Base-by-base conservation (phyloP, 1,140 invertebrate species). In the Pogonognathellus flavescens region DNA sequence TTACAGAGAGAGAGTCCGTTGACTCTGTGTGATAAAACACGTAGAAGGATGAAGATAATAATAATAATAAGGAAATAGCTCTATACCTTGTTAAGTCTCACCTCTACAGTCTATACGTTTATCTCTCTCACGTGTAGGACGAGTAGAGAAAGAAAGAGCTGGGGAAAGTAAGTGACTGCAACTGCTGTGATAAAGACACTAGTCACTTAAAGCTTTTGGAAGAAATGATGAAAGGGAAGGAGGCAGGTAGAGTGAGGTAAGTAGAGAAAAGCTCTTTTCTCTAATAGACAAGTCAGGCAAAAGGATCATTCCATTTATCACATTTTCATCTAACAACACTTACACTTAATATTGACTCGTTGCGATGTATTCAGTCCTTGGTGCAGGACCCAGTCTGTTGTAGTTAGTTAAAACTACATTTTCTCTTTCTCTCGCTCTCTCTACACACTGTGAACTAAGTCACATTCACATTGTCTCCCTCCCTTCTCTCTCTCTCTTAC, bases 201-300 rank as follows among this genome's bases (percentile, higher is more conserved):
- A 22, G 18, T 60, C n/a, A 60, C 57, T 60, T 66, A 76, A 41
- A 31, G 25, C 70, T 18, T n/a, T 41, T 1, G 70, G 31, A 76
- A 76, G 31, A 76, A 76, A 76, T 76, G 70, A 50, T 76, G 14
- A 50, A 72, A 76, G 70, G 25, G 49, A 76, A 76, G 41, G 70
- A 31, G 25, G 49, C 31, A 76, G 41, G 70, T 70, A 14, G 22
- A 41, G 66, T 22, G 3, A 22, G 11, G 22, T 70, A 70, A 31
- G 14, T 13, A 16, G 31, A 18, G 70, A 50, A 50, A 50, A 76
- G 70, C 25, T 41, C 31, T 76, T 76, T 50, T 76, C 70, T 76
- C 70, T 70, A 76, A 76, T 76, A 76, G 70, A 9, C 25, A 70
- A 31, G 66, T 70, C 66, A 25, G 16, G 11, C 14, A 41, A 50